Conservation (phyloP, 2,888 invertebrate genomes). For the Agonopterix subpropinquella region DNA sequence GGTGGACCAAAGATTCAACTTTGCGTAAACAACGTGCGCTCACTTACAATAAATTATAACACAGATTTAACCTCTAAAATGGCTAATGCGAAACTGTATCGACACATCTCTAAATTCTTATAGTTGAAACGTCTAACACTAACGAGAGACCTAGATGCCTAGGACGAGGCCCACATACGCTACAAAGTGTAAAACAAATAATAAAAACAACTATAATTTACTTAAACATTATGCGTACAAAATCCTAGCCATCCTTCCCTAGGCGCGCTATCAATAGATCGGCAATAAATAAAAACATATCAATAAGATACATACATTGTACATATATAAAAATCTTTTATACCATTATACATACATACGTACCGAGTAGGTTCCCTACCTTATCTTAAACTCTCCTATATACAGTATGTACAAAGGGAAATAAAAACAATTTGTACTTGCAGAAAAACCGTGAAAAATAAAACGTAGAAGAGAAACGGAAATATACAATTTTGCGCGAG, state of each 20-base stretch:
- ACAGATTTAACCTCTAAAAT: slow-evolving; percentile 53
- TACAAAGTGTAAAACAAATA: slow-evolving; percentile 55
- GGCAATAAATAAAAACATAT: slow-evolving; percentile 63
- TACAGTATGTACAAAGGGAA: slow-evolving; percentile 75
- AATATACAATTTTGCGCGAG: slow-evolving; percentile 50
- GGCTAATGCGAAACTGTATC: slow-evolving; percentile 40
- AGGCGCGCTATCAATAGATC: slow-evolving; percentile 51
- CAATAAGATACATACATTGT: slow-evolving; percentile 65
- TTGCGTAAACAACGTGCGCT: slow-evolving; percentile 18
- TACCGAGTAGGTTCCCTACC: slow-evolving; percentile 49
- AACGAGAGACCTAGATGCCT: slow-evolving; percentile 44
- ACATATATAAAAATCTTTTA: slow-evolving; percentile 60
- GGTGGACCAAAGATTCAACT: slow-evolving; percentile 15
- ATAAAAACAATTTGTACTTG: slow-evolving; percentile 77
- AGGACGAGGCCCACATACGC: slow-evolving; percentile 41
- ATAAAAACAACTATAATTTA: slow-evolving; percentile 74
- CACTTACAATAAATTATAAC: slow-evolving; percentile 38
- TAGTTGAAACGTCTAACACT: slow-evolving; percentile 46
- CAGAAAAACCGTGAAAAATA: slow-evolving; percentile 67
- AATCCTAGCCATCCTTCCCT: slow-evolving; percentile 54
- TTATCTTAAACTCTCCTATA: slow-evolving; percentile 57
- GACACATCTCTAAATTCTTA: slow-evolving; percentile 42
- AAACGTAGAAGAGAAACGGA: slow-evolving; percentile 51
- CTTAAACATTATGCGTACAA: slow-evolving; percentile 73
- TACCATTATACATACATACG: slow-evolving; percentile 57